A percentile compares a stretch with the other conserved stretches of the same genome.
Conservation (phyloP, 2,113 vertebrate species). For the Heterochromis multidens region DNA sequence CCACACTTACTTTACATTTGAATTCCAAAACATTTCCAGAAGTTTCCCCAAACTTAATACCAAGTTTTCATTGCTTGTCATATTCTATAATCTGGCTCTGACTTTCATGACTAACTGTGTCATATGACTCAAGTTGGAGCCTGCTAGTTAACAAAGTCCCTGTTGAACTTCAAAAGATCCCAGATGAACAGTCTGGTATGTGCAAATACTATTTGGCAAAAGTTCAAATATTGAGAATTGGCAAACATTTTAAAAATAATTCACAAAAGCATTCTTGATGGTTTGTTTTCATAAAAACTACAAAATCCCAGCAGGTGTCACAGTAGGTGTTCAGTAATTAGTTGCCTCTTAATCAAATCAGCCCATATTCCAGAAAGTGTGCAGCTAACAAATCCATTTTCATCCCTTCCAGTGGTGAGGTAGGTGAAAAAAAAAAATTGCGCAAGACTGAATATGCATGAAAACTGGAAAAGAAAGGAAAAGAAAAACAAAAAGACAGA, state of each 20-base stretch:
- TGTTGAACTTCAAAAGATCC: neutral
- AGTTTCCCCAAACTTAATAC: neutral
- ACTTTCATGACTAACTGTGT: neutral
- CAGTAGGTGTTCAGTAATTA: neutral
- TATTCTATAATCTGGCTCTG: neutral
- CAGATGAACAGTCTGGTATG: neutral
- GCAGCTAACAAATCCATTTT: neutral
- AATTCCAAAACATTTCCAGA: neutral
- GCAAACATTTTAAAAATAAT: neutral
- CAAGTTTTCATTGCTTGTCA: conserved; percentile 7
- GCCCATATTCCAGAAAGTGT: neutral
- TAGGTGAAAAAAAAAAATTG: neutral
- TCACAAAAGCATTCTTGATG: neutral
- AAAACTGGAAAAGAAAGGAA: neutral
- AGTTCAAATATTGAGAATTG: neutral
- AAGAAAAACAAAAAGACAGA: neutral
- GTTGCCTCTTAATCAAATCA: conserved; percentile 6
- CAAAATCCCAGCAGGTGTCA: neutral
- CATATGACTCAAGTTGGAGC: neutral
- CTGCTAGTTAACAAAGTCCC: neutral
- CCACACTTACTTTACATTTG: neutral
- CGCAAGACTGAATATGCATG: neutral
- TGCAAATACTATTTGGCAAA: neutral
- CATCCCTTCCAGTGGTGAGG: neutral
- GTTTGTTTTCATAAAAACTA: neutral